These are phyloP conservation scores for Mormyrops boulengeri DNA, from an alignment of 2,797 vertebrate genomes.

Conservation along the genomic window DNA sequence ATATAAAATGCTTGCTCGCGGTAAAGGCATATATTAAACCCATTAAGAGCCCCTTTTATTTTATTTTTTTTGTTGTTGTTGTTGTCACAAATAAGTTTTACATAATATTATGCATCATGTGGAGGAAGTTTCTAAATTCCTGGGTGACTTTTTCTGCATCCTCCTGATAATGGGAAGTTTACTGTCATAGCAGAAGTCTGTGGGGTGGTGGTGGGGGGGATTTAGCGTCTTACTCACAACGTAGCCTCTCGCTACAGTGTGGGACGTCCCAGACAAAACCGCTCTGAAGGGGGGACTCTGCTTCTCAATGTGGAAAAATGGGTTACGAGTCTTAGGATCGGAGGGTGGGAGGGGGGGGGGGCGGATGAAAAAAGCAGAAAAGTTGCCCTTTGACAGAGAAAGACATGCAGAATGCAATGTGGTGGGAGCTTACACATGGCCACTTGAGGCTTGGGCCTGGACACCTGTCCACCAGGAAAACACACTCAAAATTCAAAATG, in stretches of 20 bases:
- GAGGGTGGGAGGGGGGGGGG: background rate
- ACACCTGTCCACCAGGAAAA: background rate
- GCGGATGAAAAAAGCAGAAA: background rate
- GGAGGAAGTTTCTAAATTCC: constrained; percentile 59
- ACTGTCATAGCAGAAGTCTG: constrained; percentile 47
- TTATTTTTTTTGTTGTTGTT: constrained; percentile 44
- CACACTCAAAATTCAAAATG: background rate
- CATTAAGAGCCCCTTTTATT: constrained; percentile 46
- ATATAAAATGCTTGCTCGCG: constrained; percentile 65
- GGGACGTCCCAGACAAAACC: constrained; percentile 18
- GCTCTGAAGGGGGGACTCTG: background rate
- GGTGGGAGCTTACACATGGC: background rate
- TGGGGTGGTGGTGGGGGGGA: constrained; percentile 22
- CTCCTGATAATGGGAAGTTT: constrained; percentile 56
- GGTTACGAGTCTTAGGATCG: background rate
- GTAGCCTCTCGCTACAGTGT: constrained; percentile 50
- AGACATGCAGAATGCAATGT: too few species aligned
- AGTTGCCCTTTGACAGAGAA: background rate
- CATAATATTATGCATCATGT: constrained; percentile 59
- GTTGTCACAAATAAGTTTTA: constrained; percentile 62
- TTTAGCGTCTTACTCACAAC: constrained; percentile 42
- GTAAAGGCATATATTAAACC: constrained; percentile 72
- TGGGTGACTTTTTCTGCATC: constrained; percentile 56
- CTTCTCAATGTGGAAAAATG: background rate
- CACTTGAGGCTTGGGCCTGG: background rate